These are phyloP conservation scores for Acromyrmex charruanus DNA, from an alignment of 1,140 invertebrate species.

Conservation along the genomic window DNA sequence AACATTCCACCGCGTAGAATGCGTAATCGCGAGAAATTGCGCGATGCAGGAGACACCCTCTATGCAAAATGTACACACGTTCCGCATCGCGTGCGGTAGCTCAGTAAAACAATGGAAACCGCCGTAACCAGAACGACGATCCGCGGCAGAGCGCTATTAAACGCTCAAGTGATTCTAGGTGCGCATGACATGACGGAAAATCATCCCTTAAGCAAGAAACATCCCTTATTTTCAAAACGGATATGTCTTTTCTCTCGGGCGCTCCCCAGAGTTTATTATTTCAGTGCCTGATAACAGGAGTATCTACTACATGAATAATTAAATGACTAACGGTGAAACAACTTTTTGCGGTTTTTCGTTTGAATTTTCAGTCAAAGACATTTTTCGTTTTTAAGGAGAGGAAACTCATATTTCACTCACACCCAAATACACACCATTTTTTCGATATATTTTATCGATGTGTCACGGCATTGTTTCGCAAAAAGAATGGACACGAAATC, in stretches of 20 bases:
- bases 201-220: slow-evolving; percentile 34
- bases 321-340: background rate
- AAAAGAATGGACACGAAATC: background rate
- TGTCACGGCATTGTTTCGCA: slow-evolving; percentile 7
- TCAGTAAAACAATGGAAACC: slow-evolving; percentile 73
- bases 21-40: slow-evolving; percentile 52
- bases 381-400: background rate
- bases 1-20: slow-evolving; percentile 13
- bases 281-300: background rate
- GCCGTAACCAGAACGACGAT: slow-evolving; percentile 66
- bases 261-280: slow-evolving; percentile 10
- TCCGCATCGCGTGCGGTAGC: slow-evolving; percentile 20
- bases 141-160: slow-evolving; percentile 69
- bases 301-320: background rate
- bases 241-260: background rate
- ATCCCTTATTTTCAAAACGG: slow-evolving; percentile 35
- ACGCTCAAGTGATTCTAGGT: slow-evolving; percentile 67
- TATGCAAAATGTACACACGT: slow-evolving; percentile 17
- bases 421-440: background rate
- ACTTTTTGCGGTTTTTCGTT: background rate
- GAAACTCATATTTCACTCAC: slow-evolving; percentile 7
- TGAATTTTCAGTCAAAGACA: background rate
- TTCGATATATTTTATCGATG: background rate
- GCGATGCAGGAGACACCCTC: slow-evolving; percentile 12
- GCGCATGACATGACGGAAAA: slow-evolving; percentile 54